These are phyloP conservation scores for Eurosta solidaginis DNA, from an alignment of 1,140 invertebrate species.

Conservation along the genomic window DNA sequence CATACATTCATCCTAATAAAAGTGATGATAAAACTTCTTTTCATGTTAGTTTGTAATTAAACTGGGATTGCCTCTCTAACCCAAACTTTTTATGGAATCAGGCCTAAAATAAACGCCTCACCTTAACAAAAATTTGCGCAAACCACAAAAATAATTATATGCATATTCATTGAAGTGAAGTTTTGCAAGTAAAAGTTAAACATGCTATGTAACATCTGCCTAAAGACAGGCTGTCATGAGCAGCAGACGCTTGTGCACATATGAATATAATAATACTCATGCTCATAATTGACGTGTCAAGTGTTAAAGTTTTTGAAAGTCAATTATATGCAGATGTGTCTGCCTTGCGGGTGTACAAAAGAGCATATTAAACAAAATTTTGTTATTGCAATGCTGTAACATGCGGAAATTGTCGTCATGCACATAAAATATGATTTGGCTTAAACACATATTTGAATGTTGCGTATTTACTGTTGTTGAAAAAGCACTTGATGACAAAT, in stretches of 20 bases:
- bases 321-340: neutral
- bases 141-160: too few relatives aligned
- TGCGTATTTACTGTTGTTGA: neutral
- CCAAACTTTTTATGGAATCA: too few relatives aligned
- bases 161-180: too few relatives aligned
- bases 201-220: neutral
- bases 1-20: too few relatives aligned
- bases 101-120: too few relatives aligned
- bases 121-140: too few relatives aligned
- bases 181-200: neutral
- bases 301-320: neutral
- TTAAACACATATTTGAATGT: neutral
- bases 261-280: neutral
- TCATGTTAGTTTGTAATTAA: too few relatives aligned
- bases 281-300: neutral
- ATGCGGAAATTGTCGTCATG: conserved; percentile 21
- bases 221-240: neutral
- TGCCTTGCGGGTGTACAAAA: neutral
- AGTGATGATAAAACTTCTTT: too few relatives aligned
- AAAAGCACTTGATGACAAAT: too few relatives aligned
- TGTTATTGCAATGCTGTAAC: neutral
- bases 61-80: too few relatives aligned
- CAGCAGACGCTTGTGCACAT: neutral
- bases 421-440: neutral
- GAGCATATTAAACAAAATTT: neutral